Base-by-base conservation (phyloP, 1,140 invertebrate species). In the Palaemon carinicauda region DNA sequence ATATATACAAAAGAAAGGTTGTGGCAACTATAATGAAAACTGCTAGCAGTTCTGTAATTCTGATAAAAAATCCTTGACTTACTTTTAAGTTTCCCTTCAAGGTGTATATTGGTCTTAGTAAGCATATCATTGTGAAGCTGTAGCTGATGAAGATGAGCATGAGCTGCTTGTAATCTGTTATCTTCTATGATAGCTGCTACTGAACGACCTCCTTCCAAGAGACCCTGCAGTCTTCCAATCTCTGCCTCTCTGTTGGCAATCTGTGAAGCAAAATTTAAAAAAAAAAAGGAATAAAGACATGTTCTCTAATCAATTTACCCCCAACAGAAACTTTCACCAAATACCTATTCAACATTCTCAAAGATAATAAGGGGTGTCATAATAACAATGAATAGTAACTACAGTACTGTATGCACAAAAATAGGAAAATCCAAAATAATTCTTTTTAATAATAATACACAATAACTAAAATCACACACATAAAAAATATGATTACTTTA, bases 1-100 rank as follows among this genome's bases (percentile, higher is more conserved):
- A n/a, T n/a, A n/a, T n/a, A n/a, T n/a, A n/a, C n/a, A n/a, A n/a
- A n/a, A n/a, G n/a, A n/a, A n/a, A n/a, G n/a, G n/a, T n/a, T n/a
- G n/a, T n/a, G n/a, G n/a, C n/a, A n/a, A n/a, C n/a, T n/a, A n/a
- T n/a, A n/a, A n/a, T n/a, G n/a, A n/a, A n/a, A n/a, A n/a, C n/a
- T n/a, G n/a, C n/a, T n/a, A n/a, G n/a, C n/a, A n/a, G 15, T 81
- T 12, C 60, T 10, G 15, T 29, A 19, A 21, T 41, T 31, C 53
- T 9, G 41, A 65, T 29, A 60, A 17, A 15, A 82, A 19, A 82
- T 7, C 31, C 15, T 41, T 14, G 0, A 71, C 87, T 60, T 75
- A 88, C 87, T 74, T 71, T 88, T 88, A 51, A 88, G 83, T 60
- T 88, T 88, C 27, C 65, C 80, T 54, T 88, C 83, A 15, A 88